Base-by-base conservation (phyloP, 2,888 invertebrate genomes). In the Heliconius erato region DNA sequence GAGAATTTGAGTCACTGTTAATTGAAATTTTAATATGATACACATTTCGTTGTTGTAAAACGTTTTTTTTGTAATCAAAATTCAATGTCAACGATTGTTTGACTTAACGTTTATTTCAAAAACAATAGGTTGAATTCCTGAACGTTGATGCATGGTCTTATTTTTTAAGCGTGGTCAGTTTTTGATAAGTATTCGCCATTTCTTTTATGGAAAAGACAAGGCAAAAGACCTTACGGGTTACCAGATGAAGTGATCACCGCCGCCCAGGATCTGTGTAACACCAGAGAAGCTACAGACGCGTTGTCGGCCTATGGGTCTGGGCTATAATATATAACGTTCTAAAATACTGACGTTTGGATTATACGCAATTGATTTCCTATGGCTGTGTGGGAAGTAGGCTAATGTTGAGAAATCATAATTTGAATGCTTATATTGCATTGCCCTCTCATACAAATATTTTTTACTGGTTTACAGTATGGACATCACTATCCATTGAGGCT, bases 361-460 rank as follows among this genome's bases (percentile, higher is more conserved):
- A 54, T 74, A 28, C 19, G 32, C 49, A 74, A 74, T 16, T 54
- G 74, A 49, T 74, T 54, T 54, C 28, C 32, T 32, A 32, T 14
- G 4, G 11, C 16, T 32, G 19, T 54, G 54, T 74, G 74, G 26
- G 74, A 74, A 54, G 54, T 54, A 32, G 54, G 74, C 23, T 54
- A 74, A 54, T 54, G 74, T 74, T 74, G 54, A 74, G 74, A 74
- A 74, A 74, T 74, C 23, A 59, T 74, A 32, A 32, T 54, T 16
- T 74, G 14, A 44, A 74, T n/a, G 59, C 32, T 44, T 44, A 49
- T 26, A 26, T 44, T 44, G 19, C 19, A 26, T 44, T 72, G 26
- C 72, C 16, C 19, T 49, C 72, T 5, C 14, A 40, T 40, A 71
- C 72, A 49, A 16, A 28, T 16, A 72, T 49, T 16, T 26, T 40